Conservation (phyloP, 2,113 vertebrate genomes). For the Physeter macrocephalus region DNA sequence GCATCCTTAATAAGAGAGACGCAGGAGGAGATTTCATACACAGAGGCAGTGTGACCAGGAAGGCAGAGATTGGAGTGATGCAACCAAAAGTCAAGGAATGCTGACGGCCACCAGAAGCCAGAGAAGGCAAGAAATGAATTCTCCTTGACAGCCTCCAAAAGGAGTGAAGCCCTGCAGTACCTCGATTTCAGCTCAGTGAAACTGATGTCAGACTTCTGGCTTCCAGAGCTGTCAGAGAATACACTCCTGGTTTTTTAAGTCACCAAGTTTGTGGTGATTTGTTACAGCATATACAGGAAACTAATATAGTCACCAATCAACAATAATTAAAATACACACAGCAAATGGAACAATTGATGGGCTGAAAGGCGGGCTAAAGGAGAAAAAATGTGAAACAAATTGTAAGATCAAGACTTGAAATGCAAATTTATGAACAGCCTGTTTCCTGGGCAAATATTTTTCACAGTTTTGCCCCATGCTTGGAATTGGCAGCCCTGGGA, state of each 20-base stretch:
- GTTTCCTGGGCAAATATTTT: not conserved
- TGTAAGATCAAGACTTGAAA: not conserved
- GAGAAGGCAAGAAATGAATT: not conserved
- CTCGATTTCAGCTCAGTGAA: too few relatives aligned
- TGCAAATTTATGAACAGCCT: not conserved
- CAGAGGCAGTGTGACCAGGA: not conserved
- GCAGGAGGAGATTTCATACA: too few relatives aligned
- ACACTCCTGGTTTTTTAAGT: too few relatives aligned
- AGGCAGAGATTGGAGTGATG: not conserved
- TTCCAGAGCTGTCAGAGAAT: not conserved
- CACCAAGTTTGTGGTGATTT: too few relatives aligned
- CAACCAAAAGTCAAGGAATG: not conserved
- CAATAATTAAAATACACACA: not conserved
- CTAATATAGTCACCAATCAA: not conserved
- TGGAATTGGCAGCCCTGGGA: not conserved
- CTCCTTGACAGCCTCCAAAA: not conserved
- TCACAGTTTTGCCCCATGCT: not conserved
- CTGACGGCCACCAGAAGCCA: not conserved
- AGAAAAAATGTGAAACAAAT: not conserved
- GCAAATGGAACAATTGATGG: not conserved
- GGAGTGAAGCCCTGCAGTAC: not conserved
- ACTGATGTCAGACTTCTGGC: too few relatives aligned
- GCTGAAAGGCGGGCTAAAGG: not conserved
- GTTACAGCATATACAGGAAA: not conserved
- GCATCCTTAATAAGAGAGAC: too few relatives aligned